Evolutionary conservation across 2,888 invertebrate species (phyloP), one percentile per base, ranked within the genome.

Genomic region (Cryptosula pallasiana): DNA sequence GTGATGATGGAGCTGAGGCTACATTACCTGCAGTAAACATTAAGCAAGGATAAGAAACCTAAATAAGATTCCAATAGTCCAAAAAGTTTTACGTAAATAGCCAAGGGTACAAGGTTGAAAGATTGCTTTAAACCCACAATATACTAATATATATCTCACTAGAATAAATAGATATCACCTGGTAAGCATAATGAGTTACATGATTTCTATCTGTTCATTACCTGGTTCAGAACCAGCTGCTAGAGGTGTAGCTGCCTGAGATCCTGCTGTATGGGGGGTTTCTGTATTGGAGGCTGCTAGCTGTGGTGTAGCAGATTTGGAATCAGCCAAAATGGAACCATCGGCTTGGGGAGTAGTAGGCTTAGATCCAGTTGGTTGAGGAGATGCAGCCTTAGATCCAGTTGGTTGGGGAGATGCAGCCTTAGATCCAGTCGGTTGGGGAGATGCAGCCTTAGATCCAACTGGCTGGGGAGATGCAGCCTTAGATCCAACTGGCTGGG

Each of bases 221-320:
- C 69, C 69, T 27, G 32, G n/a, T 69, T 34, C 29, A 29, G 58
- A 5, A 58, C 9, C 9, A 27, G 58, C 27, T 16, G 58, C 58
- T n/a, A n/a, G 69, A 25, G 69, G 16, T 25, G 69, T 9, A 5
- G 32, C 27, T 5, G 20, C 25, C 29, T 69, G 27, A 27, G 69
- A 34, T 32, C 69, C 34, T 69, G 32, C 32, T 1, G 16, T 23
- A 2, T 27, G 32, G 34, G 69, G 34, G 1, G 16, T 34, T 20
- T 32, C 34, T 29, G 69, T 27, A 32, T 20, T 69, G n/a, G 27
- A 34, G 5, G 69, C 27, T 32, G 9, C 2, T 29, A 32, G 25
- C 63, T 63, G 63, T 29, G 63, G 63, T 27, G 63, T 63, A 63
- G 32, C 63, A 29, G 63, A 32, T 3, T 63, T 27, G 27, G 20